These are phyloP conservation scores for Molanna angustata DNA, from an alignment of 2,888 invertebrate genomes.

Conservation along the genomic window DNA sequence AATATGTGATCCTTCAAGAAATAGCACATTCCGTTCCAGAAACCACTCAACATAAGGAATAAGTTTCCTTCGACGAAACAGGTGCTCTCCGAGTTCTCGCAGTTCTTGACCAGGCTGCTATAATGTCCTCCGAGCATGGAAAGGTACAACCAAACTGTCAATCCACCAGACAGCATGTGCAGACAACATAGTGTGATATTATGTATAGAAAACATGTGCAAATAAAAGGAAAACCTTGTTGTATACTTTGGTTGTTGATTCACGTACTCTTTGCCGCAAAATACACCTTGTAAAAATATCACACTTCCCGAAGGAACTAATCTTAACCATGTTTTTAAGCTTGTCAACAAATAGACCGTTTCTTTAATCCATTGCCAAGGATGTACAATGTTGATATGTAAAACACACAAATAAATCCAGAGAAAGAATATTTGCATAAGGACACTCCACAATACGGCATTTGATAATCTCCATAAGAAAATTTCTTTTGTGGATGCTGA, in stretches of 20 bases:
- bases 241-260: conserved; percentile 58
- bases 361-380: conserved; percentile 64
- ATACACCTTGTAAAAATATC: conserved; percentile 68
- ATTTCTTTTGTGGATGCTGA: conserved; percentile 51
- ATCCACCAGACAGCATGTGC: conserved; percentile 63
- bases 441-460: conserved; percentile 60
- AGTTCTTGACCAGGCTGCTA: conserved; percentile 50
- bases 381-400: conserved; percentile 62
- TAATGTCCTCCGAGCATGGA: conserved; percentile 61
- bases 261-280: conserved; percentile 68
- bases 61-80: conserved; percentile 67
- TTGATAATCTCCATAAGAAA: conserved; percentile 55
- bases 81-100: conserved; percentile 46
- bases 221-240: conserved; percentile 65
- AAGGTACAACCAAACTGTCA: conserved; percentile 67
- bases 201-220: conserved; percentile 60
- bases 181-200: conserved; percentile 55
- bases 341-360: conserved; percentile 57
- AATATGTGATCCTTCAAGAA: conserved; percentile 58
- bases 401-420: conserved; percentile 50
- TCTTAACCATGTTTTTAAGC: conserved; percentile 64
- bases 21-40: conserved; percentile 62
- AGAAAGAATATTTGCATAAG: conserved; percentile 55
- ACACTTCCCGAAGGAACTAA: conserved; percentile 61
- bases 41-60: conserved; percentile 65